These are phyloP conservation scores for Calyptommatus sinebrachiatus DNA, from an alignment of 2,113 vertebrate genomes.

Conservation along the genomic window DNA sequence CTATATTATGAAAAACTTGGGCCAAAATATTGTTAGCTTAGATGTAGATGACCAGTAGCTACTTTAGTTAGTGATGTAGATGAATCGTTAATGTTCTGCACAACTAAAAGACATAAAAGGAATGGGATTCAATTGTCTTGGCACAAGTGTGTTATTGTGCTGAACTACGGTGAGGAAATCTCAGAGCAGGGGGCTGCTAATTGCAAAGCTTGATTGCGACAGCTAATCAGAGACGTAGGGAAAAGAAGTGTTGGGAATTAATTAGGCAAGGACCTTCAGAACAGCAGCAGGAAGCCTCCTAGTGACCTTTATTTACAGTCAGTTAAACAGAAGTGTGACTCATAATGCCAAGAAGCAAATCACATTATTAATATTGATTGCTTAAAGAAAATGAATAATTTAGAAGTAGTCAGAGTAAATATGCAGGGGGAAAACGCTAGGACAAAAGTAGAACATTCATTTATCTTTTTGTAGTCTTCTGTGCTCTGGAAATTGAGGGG, in stretches of 20 bases:
- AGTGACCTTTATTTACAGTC: conserved; percentile 90
- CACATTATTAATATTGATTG: conserved; percentile 89
- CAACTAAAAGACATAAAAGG: conserved; percentile 37
- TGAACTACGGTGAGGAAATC: conserved; percentile 67
- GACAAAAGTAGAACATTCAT: conserved; percentile 73
- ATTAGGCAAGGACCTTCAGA: conserved; percentile 84
- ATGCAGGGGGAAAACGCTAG: conserved; percentile 70
- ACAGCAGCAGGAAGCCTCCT: conserved; percentile 81
- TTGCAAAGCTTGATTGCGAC: conserved; percentile 82
- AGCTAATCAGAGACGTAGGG: conserved; percentile 79
- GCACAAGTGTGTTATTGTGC: conserved; percentile 42
- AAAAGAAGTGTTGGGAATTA: conserved; percentile 80
- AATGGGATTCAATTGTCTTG: conserved; percentile 50
- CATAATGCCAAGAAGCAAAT: conserved; percentile 85
- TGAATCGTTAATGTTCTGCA: conserved; percentile 56
- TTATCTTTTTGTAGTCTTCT: conserved; percentile 61
- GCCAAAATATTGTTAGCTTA: conserved; percentile 17
- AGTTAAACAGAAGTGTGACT: conserved; percentile 87
- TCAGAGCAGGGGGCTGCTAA: conserved; percentile 74
- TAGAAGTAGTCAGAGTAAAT: conserved; percentile 82
- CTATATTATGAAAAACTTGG: not conserved
- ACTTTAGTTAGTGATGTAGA: conserved; percentile 9
- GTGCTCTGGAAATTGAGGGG: conserved; percentile 57
- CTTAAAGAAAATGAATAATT: conserved; percentile 89
- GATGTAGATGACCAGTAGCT: conserved; percentile 34